A percentile compares a stretch with the other conserved stretches of the same genome.
Conservation (phyloP, 92 coral and sea anemone genomes). For the Chrysogorgia sp. region DNA sequence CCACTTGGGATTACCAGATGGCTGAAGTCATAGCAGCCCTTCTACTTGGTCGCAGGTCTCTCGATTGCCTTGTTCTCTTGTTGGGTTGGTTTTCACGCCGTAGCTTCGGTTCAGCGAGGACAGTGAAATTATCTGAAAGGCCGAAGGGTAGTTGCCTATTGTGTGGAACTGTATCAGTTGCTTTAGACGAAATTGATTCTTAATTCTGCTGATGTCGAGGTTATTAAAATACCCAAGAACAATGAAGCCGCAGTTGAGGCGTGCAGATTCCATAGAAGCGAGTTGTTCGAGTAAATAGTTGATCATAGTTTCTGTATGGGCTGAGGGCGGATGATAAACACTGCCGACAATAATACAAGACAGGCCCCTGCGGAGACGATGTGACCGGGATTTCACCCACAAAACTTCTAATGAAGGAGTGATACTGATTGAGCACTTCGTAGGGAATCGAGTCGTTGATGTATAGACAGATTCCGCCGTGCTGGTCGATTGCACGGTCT, state of each 20-base stretch:
- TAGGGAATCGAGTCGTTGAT: constrained; percentile 4
- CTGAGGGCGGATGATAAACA: constrained; percentile 24
- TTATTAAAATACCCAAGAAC: constrained; percentile 9
- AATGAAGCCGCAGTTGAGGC: background rate
- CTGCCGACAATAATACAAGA: constrained; percentile 10
- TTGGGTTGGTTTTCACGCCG: background rate
- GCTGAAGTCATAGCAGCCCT: constrained; percentile 16
- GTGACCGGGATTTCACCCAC: constrained; percentile 15
- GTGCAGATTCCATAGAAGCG: constrained; percentile 4
- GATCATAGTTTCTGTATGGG: constrained; percentile 18
- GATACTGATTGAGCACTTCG: constrained; percentile 8
- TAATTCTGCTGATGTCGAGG: constrained; percentile 1
- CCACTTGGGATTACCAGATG: constrained; percentile 4
- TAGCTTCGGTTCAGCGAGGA: background rate
- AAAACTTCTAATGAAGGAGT: background rate
- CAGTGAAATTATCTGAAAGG: constrained; percentile 9
- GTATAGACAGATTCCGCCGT: background rate
- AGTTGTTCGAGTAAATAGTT: constrained; percentile 11
- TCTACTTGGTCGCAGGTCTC: constrained; percentile 17
- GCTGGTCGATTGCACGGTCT: constrained; percentile 7
- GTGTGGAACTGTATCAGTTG: constrained; percentile 10
- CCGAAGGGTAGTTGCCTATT: constrained; percentile 16
- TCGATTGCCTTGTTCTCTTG: background rate
- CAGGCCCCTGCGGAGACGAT: constrained; percentile 15
- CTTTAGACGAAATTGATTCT: background rate